Conservation (phyloP, 2,113 vertebrate species). For the Albula goreensis region DNA sequence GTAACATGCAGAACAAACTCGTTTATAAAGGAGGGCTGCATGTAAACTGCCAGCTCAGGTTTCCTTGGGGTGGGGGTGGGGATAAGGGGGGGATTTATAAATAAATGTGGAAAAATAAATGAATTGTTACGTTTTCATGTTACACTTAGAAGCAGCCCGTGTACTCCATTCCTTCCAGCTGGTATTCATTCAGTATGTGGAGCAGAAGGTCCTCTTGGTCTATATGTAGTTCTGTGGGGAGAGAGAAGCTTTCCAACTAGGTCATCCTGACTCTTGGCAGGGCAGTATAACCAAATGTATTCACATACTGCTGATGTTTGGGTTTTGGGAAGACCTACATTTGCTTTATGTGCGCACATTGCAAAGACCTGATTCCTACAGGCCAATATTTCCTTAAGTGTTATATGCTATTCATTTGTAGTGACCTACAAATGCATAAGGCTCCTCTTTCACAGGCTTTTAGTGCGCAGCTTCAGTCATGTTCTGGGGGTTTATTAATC, state of each 20-base stretch:
- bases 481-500: conserved; percentile 1
- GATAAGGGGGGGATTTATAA: too few relatives aligned
- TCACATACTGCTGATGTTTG: neutral
- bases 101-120: neutral
- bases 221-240: conserved; percentile 29
- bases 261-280: conserved; percentile 34
- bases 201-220: conserved; percentile 23
- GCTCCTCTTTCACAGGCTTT: neutral
- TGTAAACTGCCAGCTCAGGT: too few relatives aligned
- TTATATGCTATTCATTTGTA: neutral
- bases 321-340: neutral
- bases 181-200: neutral
- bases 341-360: neutral
- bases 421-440: neutral
- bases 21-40: neutral
- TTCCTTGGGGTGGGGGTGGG: too few relatives aligned
- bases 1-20: neutral
- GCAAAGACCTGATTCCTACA: neutral
- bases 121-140: neutral
- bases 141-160: neutral
- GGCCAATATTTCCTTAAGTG: neutral
- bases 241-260: conserved; percentile 38
- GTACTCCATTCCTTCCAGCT: conserved; percentile 16
- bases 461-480: neutral
- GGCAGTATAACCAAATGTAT: neutral